These are phyloP conservation scores for Ceratina australensis DNA, from an alignment of 1,140 invertebrate species.

Conservation along the genomic window DNA sequence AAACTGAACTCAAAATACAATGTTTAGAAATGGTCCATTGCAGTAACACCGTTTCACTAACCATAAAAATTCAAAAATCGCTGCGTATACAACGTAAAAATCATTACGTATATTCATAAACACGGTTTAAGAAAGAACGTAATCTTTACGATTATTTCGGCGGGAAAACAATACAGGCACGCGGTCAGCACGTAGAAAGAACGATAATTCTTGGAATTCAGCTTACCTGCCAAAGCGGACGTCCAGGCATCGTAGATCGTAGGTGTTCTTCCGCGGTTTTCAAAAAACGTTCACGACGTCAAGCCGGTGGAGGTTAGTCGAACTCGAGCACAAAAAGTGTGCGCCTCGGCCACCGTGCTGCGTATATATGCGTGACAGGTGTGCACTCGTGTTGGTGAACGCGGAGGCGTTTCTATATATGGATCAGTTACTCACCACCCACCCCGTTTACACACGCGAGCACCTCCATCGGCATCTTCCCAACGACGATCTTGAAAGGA, in stretches of 20 bases:
- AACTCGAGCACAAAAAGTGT: slow-evolving; percentile 74
- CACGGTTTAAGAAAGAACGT: neutral
- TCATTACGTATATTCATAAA: no score
- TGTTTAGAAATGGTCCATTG: no score
- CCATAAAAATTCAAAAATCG: no score
- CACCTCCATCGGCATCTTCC: slow-evolving; percentile 9
- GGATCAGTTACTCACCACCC: slow-evolving; percentile 72
- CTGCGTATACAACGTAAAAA: no score
- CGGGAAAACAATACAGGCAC: neutral
- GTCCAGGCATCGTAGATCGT: slow-evolving; percentile 70
- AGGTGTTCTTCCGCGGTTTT: slow-evolving; percentile 27
- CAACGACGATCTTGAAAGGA: slow-evolving; percentile 1
- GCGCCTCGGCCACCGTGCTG: slow-evolving; percentile 60
- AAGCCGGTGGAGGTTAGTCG: slow-evolving; percentile 46
- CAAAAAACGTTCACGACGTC: slow-evolving; percentile 12
- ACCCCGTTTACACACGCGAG: slow-evolving; percentile 27
- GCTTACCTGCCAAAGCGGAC: slow-evolving; percentile 76
- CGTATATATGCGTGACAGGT: slow-evolving; percentile 75
- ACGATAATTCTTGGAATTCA: neutral
- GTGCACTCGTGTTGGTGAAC: slow-evolving; percentile 67
- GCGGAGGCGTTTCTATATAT: slow-evolving; percentile 74
- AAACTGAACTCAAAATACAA: no score
- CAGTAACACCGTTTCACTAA: no score
- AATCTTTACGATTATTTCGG: neutral
- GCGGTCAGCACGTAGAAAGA: neutral